These are phyloP conservation scores for Pristiophorus japonicus DNA, from an alignment of 2,113 vertebrate species.

Conservation along the genomic window DNA sequence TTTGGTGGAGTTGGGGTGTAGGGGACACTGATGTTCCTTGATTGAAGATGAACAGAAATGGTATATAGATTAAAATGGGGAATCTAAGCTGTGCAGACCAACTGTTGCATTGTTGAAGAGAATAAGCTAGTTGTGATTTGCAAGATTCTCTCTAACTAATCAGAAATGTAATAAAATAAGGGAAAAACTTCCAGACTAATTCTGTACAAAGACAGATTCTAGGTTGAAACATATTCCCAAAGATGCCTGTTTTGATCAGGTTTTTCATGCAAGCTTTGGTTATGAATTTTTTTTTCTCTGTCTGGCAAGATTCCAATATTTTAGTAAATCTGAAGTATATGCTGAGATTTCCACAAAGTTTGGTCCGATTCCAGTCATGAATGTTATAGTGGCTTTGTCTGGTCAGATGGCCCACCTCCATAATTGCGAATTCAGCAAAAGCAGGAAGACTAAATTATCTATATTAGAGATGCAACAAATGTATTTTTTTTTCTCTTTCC, in stretches of 20 bases:
- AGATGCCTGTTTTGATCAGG: background rate
- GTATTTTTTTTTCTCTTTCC: background rate
- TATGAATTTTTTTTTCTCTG: background rate
- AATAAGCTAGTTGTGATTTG: no score
- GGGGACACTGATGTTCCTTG: no score
- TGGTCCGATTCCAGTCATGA: background rate
- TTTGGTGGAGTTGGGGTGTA: no score
- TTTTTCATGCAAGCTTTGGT: background rate
- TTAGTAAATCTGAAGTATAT: background rate
- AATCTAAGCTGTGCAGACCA: no score
- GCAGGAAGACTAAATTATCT: background rate
- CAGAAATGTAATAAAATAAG: no score
- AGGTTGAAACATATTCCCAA: background rate
- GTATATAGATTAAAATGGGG: no score
- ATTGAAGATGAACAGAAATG: no score
- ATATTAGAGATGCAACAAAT: background rate
- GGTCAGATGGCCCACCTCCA: background rate
- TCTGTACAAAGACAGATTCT: background rate
- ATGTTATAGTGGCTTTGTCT: background rate
- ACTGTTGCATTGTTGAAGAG: no score
- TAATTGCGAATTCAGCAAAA: background rate
- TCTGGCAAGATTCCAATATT: background rate
- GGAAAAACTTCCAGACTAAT: background rate
- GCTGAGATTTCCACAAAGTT: background rate
- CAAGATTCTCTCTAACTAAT: no score